Conservation (phyloP, 1,140 invertebrate genomes). For the Onthophagus taurus region DNA sequence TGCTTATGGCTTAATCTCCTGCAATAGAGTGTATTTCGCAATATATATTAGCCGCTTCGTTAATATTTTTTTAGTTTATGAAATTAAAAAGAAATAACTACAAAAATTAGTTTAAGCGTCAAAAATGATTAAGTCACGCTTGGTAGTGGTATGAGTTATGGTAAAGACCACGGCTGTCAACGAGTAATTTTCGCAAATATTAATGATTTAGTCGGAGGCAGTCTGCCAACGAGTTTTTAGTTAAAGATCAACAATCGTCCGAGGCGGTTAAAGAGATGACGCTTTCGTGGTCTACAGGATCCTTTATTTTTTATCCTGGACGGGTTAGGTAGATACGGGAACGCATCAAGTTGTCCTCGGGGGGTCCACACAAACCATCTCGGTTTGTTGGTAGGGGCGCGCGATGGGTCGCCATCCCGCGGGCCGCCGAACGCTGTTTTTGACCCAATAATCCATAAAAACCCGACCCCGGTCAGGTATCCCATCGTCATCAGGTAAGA, state of each 20-base stretch:
- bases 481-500: conserved; percentile 9
- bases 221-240: conserved; percentile 5
- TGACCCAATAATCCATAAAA: conserved; percentile 17
- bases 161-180: conserved; percentile 7
- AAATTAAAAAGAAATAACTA: too few relatives aligned
- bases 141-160: too few relatives aligned
- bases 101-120: too few relatives aligned
- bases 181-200: conserved; percentile 4
- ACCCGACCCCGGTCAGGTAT: conserved; percentile 6
- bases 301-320: conserved; percentile 9
- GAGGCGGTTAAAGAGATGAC: too few relatives aligned
- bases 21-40: too few relatives aligned
- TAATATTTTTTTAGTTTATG: too few relatives aligned
- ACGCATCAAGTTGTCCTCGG: conserved; percentile 9
- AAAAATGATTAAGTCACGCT: too few relatives aligned
- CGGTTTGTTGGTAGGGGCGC: too few relatives aligned
- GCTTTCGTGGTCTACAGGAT: conserved; percentile 3
- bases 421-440: conserved; percentile 6
- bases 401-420: conserved; percentile 1
- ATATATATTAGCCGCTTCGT: too few relatives aligned
- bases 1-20: too few relatives aligned
- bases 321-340: conserved; percentile 1
- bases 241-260: conserved; percentile 10
- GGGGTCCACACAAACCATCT: conserved; percentile 5
- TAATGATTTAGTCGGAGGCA: conserved; percentile 5